phyloP scores from a whole-genome alignment of 2,113 vertebrate genomes.

The Astur gentilis region DNA sequence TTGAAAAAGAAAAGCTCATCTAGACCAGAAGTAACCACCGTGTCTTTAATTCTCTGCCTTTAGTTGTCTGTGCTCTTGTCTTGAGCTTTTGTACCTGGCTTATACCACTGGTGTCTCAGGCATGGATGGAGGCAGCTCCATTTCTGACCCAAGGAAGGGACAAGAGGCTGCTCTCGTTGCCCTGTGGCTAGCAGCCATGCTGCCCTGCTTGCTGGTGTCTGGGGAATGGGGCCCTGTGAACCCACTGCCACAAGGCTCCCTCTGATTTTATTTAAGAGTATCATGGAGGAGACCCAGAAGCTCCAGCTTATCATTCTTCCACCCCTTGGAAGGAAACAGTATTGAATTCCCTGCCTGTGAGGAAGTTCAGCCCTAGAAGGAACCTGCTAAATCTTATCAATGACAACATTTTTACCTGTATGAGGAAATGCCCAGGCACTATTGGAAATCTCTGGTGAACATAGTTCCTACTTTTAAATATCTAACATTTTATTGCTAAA shows the following conservation, averaged over 20 bases:
- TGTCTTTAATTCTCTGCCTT: background rate
- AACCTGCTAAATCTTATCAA: background rate
- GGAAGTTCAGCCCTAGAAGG: background rate
- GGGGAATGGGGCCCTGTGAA: background rate
- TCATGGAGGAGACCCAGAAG: background rate
- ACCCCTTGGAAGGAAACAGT: background rate
- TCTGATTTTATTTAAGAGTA: background rate
- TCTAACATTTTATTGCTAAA: background rate
- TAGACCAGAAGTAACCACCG: background rate
- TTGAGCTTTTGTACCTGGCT: background rate
- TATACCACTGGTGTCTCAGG: accelerated
- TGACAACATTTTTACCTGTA: background rate
- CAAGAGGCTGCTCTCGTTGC: background rate
- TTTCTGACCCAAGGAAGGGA: background rate
- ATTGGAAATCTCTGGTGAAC: background rate
- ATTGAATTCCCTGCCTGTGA: background rate
- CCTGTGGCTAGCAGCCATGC: background rate
- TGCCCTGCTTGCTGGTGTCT: background rate
- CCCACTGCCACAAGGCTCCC: background rate
- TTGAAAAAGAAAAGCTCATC: background rate
- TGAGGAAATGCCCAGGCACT: background rate
- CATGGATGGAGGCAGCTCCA: background rate
- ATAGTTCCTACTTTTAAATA: background rate
- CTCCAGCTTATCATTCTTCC: background rate
- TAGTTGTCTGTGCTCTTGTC: background rate